Evolutionary conservation across 2,888 invertebrate species (phyloP).

Genomic region (Taenaris catops): DNA sequence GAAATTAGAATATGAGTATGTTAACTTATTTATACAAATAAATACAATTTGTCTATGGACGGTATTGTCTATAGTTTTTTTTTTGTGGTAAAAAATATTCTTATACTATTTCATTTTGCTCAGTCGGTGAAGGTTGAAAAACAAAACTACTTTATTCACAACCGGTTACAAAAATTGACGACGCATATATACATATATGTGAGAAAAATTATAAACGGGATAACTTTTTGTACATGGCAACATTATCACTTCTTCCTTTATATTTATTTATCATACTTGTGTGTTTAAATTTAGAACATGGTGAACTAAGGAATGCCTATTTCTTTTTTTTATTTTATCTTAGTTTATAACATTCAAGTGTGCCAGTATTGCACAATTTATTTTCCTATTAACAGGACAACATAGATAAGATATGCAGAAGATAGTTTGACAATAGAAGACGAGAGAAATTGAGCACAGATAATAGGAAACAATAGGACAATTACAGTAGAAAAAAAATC

Average conservation of each 20-base stretch:
- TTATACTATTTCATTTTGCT: conserved; percentile 50
- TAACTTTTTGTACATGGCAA: conserved; percentile 21
- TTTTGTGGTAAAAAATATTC: conserved; percentile 61
- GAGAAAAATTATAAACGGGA: neutral
- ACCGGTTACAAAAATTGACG: conserved; percentile 50
- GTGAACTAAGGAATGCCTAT: too few relatives aligned
- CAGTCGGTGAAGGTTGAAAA: conserved; percentile 41
- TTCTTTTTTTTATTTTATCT: too few relatives aligned
- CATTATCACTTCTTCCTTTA: conserved; percentile 11
- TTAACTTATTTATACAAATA: conserved; percentile 53
- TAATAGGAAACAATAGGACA: too few relatives aligned
- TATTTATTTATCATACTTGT: too few relatives aligned
- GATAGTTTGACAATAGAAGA: too few relatives aligned
- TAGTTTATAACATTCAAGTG: too few relatives aligned
- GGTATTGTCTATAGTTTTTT: conserved; percentile 56
- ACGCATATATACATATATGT: conserved; percentile 23
- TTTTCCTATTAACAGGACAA: too few relatives aligned
- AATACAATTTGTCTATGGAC: conserved; percentile 71
- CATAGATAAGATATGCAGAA: too few relatives aligned
- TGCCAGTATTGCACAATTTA: too few relatives aligned
- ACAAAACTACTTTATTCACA: conserved; percentile 44
- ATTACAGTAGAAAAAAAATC: too few relatives aligned
- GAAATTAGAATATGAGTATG: conserved; percentile 53
- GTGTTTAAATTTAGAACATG: too few relatives aligned
- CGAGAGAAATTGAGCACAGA: too few relatives aligned